A percentile compares a stretch with the other conserved stretches of the same genome.
Conservation (phyloP, 2,888 invertebrate species). For the Idaea biselata region DNA sequence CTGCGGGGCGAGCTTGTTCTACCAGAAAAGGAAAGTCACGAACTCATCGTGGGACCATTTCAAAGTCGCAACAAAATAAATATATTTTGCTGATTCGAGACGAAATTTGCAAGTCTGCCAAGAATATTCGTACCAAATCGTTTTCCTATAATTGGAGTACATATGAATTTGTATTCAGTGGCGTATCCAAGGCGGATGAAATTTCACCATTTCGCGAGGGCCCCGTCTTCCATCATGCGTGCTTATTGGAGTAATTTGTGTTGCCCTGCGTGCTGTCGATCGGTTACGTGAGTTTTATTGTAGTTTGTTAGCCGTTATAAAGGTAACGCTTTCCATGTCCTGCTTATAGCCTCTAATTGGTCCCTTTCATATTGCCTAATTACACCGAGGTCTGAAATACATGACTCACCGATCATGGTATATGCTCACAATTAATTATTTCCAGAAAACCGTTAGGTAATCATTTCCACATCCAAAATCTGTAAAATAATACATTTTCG, state of each 20-base stretch:
- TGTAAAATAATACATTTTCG: slow-evolving; percentile 51
- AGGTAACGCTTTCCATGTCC: slow-evolving; percentile 20
- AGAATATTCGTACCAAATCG: slow-evolving; percentile 80
- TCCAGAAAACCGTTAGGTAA: slow-evolving; percentile 6
- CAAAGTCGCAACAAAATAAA: slow-evolving; percentile 73
- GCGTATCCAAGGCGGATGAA: slow-evolving; percentile 76
- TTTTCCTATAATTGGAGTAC: slow-evolving; percentile 82
- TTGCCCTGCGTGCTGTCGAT: slow-evolving; percentile 52
- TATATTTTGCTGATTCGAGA: slow-evolving; percentile 77
- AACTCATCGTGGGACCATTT: slow-evolving; percentile 63
- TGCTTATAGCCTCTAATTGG: slow-evolving; percentile 13
- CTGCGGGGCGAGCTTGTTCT: slow-evolving; percentile 46
- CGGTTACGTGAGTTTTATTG: slow-evolving; percentile 46
- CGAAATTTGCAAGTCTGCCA: slow-evolving; percentile 80
- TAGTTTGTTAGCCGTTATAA: slow-evolving; percentile 27
- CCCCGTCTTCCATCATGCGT: slow-evolving; percentile 76
- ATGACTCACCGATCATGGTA: background rate
- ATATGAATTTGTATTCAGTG: slow-evolving; percentile 81
- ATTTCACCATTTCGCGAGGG: slow-evolving; percentile 72
- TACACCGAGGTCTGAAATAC: slow-evolving; percentile 8
- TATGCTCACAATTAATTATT: slow-evolving; percentile 1
- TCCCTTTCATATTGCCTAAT: slow-evolving; percentile 12
- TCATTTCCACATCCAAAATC: slow-evolving; percentile 19
- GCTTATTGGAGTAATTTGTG: slow-evolving; percentile 75
- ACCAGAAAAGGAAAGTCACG: slow-evolving; percentile 60